Evolutionary conservation across 2,888 invertebrate genomes (phyloP), one percentile per base, ranked within the genome.

Genomic region (Arrhopalites spinosus): DNA sequence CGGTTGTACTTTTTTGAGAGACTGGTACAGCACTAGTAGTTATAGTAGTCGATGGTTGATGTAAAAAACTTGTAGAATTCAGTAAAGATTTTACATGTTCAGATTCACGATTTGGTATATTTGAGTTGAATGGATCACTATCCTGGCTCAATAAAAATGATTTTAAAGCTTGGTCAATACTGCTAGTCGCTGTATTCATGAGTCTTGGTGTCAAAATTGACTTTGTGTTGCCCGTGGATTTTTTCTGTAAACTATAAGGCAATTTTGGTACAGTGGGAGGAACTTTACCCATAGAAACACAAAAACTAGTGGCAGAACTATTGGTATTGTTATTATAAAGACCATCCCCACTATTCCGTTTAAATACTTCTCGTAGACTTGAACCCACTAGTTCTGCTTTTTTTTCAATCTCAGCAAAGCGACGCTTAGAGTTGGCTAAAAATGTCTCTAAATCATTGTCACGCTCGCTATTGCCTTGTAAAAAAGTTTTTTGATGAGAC

Each of bases 351-450:
- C 7, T 72, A n/a, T 30, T 59, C 23, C 74, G 50, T 45, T 69
- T 67, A 45, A 74, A 74, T 23, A 68, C 29, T 74, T 72, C 30
- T 74, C 75, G 25, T 76, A 74, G 30, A 68, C 78, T 71, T 45
- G 68, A 59, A 59, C 79, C 79, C n/a, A 81, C 77, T 43, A 72
- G 67, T 17, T 75, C 69, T 0, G 79, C 77, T 23, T 79, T 78
- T 29, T 64, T 59, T 56, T 81, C 81, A 30, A 80, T 75, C 25
- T 78, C 78, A 13, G 72, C 78, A n/a, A 79, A 77, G 23, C 81
- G 47, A 30, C 36, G 45, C 43, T 78, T 79, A 17, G 81, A 78
- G 29, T 78, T 77, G 20, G 23, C 47, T 13, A 81, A 59, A 61
- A 81, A 81, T 17, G 53, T 63, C 11, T 73, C 77, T 13, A 81